Base-by-base conservation (phyloP, 2,888 invertebrate species). In the Serrognathus titanus region DNA sequence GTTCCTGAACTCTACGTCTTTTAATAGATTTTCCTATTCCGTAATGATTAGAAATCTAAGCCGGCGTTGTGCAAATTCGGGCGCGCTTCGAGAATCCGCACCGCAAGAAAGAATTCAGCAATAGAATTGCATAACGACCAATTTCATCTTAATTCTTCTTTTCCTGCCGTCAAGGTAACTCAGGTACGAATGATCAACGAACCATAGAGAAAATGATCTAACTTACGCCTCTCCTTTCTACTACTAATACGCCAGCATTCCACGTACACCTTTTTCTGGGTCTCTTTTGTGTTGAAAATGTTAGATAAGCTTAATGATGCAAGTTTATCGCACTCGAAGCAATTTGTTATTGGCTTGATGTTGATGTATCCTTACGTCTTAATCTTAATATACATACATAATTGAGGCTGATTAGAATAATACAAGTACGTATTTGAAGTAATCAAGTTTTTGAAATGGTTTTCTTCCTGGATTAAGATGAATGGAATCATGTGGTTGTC, bases 131-230 rank as follows among this genome's bases (percentile, higher is more conserved):
- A 60, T 57, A 57, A 52, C 20, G 43, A 13, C 43, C 43, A 48
- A 40, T 53, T 48, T 53, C 48, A 31, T 53, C 53, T 53, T 53
- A 53, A 53, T 48, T 48, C 53, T 40, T 53, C 53, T 11, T 35
- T 40, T 40, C 48, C 37, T 40, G 48, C 48, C 35, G 48, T 48
- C 53, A 53, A 53, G 48, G 53, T 53, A 48, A 48, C 48, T 53
- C 31, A 13, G 41, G 48, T 38, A 53, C 53, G 35, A 40, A 31
- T 47, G 48, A 48, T 40, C 53, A 48, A 39, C 48, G 53, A 41
- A 53, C 47, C 53, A 48, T 48, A 35, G 53, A 47, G 53, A 48
- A 47, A 53, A 53, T 53, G 48, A 53, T 53, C 53, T 53, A 53
- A 53, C 53, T 10, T 48, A 48, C 48, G 36, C 48, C 51, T 35